phyloP scores from a whole-genome alignment of 1,140 invertebrate genomes.

The Melitaea cinxia region DNA sequence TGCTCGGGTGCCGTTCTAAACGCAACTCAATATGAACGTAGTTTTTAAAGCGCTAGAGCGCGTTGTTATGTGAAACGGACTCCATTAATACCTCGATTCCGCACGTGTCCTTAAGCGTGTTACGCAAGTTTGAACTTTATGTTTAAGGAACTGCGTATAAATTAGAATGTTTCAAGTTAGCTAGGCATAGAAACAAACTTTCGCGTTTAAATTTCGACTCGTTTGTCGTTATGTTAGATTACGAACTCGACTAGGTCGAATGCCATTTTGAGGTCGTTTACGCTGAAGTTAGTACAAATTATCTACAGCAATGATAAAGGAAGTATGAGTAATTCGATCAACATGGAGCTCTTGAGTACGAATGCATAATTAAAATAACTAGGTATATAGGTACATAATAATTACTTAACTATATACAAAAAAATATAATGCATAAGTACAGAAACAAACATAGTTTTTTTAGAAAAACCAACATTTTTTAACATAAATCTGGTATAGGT shows the following conservation, averaged over 20 bases:
- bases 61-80: conserved; percentile 59
- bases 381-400: conserved; percentile 8
- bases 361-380: conserved; percentile 68
- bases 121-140: conserved; percentile 57
- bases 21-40: conserved; percentile 39
- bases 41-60: conserved; percentile 64
- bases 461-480: too few relatives aligned
- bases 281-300: conserved; percentile 55
- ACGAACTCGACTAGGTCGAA: conserved; percentile 75
- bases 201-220: conserved; percentile 72
- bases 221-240: conserved; percentile 77
- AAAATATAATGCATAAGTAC: conserved; percentile 46
- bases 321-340: conserved; percentile 52
- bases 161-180: conserved; percentile 33
- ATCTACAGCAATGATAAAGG: conserved; percentile 51
- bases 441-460: too few relatives aligned
- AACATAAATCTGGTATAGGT: too few relatives aligned
- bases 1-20: conserved; percentile 28
- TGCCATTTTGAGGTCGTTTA: conserved; percentile 80
- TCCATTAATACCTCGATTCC: conserved; percentile 80
- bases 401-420: conserved; percentile 25
- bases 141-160: conserved; percentile 31
- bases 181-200: conserved; percentile 69
- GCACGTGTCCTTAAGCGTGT: conserved; percentile 66
- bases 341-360: conserved; percentile 49